These are phyloP conservation scores for Hydriomena furcata DNA, from an alignment of 2,888 invertebrate species.

Conservation along the genomic window DNA sequence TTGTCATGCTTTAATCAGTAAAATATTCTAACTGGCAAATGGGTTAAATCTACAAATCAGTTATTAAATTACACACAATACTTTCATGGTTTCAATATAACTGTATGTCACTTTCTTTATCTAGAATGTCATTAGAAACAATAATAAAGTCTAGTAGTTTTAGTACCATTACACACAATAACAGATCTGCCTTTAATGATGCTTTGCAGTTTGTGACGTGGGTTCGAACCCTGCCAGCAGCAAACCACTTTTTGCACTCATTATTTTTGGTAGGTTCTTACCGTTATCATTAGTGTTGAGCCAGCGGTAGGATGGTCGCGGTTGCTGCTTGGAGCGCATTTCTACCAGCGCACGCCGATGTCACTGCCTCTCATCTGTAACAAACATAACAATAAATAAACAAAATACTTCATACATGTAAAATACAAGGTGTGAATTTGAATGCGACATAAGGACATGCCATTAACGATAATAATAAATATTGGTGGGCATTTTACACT, in stretches of 20 bases:
- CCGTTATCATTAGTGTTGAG: slow-evolving; percentile 86
- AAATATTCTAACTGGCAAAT: neutral
- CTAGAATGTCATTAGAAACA: too few relatives aligned
- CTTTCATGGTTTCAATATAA: too few relatives aligned
- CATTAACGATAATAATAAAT: too few relatives aligned
- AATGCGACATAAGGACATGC: too few relatives aligned
- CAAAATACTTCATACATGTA: too few relatives aligned
- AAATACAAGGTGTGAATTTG: too few relatives aligned
- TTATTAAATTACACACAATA: neutral
- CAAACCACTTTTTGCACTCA: slow-evolving; percentile 1
- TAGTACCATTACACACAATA: too few relatives aligned
- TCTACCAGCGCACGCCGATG: slow-evolving; percentile 67
- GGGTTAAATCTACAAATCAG: neutral
- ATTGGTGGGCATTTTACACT: too few relatives aligned
- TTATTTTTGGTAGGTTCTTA: slow-evolving; percentile 44
- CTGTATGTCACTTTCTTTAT: too few relatives aligned
- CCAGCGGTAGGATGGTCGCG: slow-evolving; percentile 88
- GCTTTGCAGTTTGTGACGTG: neutral
- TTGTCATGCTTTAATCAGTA: slow-evolving; percentile 15
- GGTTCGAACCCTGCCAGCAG: slow-evolving; percentile 2
- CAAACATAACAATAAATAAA: slow-evolving; percentile 1
- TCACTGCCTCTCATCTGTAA: slow-evolving; percentile 63
- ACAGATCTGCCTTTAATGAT: too few relatives aligned
- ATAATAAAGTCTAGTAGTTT: too few relatives aligned
- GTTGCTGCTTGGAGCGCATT: slow-evolving; percentile 89